phyloP scores from a whole-genome alignment of 1,140 invertebrate genomes.

The Venturia canescens region DNA sequence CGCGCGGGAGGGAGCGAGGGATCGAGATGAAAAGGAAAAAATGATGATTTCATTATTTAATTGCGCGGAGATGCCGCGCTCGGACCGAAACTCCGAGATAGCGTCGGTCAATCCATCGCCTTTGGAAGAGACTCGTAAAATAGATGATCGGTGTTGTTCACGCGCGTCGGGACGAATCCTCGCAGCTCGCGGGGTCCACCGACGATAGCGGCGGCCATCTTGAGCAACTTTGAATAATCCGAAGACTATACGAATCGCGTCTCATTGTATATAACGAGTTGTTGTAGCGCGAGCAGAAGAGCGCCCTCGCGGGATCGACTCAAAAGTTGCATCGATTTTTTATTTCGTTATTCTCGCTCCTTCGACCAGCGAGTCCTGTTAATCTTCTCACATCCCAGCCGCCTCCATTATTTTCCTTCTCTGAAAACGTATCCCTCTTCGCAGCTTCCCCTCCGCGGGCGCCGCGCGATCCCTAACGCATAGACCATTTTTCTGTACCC shows the following conservation, averaged over 20 bases:
- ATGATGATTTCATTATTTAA: conserved; percentile 26
- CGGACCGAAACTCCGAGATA: not conserved
- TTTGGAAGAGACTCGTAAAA: not conserved
- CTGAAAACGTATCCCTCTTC: too few relatives aligned
- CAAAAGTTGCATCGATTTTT: too few relatives aligned
- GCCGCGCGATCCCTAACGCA: not conserved
- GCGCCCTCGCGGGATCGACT: too few relatives aligned
- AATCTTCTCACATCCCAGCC: not conserved
- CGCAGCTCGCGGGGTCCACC: not conserved
- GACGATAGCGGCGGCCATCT: not conserved
- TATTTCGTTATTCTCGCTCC: not conserved
- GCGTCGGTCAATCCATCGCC: not conserved
- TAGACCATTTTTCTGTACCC: not conserved
- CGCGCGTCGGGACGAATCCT: too few relatives aligned
- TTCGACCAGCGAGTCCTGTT: conserved; percentile 30
- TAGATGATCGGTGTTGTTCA: too few relatives aligned
- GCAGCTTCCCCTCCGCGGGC: too few relatives aligned
- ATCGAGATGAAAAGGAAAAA: not conserved
- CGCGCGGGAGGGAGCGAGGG: too few relatives aligned
- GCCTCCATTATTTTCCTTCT: not conserved
- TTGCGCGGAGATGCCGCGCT: not conserved
- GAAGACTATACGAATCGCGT: conserved; percentile 36
- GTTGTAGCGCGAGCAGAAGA: conserved; percentile 4
- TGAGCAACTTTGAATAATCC: not conserved
- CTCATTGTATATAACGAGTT: conserved; percentile 46